Evolutionary conservation across 2,113 vertebrate genomes (phyloP), one percentile per base, ranked within the genome.

Genomic region (Archocentrus centrarchus): DNA sequence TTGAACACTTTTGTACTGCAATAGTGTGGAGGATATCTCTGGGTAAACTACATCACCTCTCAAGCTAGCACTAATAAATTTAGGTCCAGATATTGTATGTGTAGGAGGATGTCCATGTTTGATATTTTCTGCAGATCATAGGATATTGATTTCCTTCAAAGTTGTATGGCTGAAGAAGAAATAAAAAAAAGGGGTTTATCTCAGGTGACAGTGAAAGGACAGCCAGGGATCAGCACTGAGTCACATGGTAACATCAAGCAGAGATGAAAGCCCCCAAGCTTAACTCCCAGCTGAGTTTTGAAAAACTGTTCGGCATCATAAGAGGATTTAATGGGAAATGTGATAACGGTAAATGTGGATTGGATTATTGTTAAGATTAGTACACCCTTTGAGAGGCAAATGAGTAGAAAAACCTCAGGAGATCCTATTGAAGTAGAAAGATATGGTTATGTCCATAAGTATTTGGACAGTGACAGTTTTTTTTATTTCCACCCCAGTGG

Each of bases 331-430:
- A 70, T 37, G 22, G 75, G 64, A 83, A 90, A 86, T 89, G 86
- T 88, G 85, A 92, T 88, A 82, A 84, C 17, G 5, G 66, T 89
- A 91, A 73, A 89, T 88, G 82, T 92, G 89, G 77, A 80, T 85
- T 87, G 75, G 84, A 84, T 91, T 91, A 83, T 81, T 89, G 81
- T 84, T 87, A 82, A 88, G 82, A 84, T 91, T 89, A 86, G 53
- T 35, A 4, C 80, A 79, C 82, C 59, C 68, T 81, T 63, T 79
- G 78, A 50, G 82, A 88, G 68, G 64, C 58, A 80, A 90, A 81
- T 30, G 61, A 82, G 62, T n/a, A 37, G 24, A 27, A 18, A 85
- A 84, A 63, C n/a, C 55, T 88, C 2, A 11, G 68, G 68, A 81
- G 75, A 75, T 75, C 30, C 78, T 57, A 11, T 63, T 70, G 75